Conservation (phyloP, 1,140 invertebrate species). For the Listronotus bonariensis region DNA sequence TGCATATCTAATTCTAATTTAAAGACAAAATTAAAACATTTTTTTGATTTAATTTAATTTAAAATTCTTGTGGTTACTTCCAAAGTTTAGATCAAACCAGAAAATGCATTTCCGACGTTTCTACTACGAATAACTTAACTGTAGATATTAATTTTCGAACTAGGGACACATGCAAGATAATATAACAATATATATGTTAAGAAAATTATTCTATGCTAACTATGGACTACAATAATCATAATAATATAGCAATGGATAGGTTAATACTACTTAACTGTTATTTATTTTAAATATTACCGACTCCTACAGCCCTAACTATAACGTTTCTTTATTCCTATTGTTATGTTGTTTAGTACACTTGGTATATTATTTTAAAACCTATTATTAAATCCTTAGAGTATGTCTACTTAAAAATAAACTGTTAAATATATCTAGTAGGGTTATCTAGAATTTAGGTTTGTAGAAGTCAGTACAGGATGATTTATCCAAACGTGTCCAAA, state of each 20-base stretch:
- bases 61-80: too few species aligned
- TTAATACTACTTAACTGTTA: constrained; percentile 1
- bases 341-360: constrained; percentile 10
- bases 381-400: constrained; percentile 5
- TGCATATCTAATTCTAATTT: too few species aligned
- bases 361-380: constrained; percentile 12
- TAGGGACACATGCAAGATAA: constrained; percentile 53
- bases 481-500: constrained; percentile 31
- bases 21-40: too few species aligned
- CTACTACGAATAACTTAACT: too few species aligned
- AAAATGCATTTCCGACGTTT: too few species aligned
- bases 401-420: constrained; percentile 6
- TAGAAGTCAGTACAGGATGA: constrained; percentile 30
- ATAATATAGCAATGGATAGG: constrained; percentile 45
- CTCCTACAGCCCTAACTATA: constrained; percentile 19
- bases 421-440: constrained; percentile 1
- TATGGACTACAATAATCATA: constrained; percentile 51
- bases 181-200: constrained; percentile 51
- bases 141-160: constrained; percentile 43
- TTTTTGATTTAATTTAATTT: too few species aligned
- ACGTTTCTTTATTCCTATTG: constrained; percentile 7
- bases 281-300: constrained; percentile 10
- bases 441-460: constrained; percentile 18
- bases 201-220: constrained; percentile 54
- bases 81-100: too few species aligned